Conservation (phyloP, 2,888 invertebrate species). For the Drosophila prolongata region DNA sequence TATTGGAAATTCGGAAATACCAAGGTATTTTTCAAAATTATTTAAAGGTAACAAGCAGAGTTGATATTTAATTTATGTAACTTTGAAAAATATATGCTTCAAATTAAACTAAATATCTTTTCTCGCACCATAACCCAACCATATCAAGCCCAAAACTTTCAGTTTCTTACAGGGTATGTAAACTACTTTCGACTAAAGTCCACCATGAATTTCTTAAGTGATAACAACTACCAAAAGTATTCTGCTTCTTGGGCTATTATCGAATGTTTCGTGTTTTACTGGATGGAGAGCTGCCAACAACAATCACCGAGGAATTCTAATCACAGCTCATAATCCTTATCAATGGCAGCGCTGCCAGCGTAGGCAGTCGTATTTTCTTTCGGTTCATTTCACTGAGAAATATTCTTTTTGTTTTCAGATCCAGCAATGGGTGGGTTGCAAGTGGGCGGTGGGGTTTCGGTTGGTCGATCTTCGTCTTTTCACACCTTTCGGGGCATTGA, state of each 20-base stretch:
- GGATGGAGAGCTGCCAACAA: slow-evolving; percentile 4
- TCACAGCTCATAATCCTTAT: slow-evolving; percentile 45
- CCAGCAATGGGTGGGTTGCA: background rate
- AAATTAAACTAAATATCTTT: no score
- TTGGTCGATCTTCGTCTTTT: slow-evolving; percentile 22
- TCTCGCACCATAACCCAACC: no score
- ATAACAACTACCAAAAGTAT: slow-evolving; percentile 60
- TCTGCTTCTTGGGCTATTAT: slow-evolving; percentile 29
- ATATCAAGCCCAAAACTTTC: background rate
- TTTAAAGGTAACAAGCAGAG: no score
- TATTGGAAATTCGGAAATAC: no score
- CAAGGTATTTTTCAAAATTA: no score
- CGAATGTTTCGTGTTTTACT: slow-evolving; percentile 44
- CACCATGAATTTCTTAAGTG: slow-evolving; percentile 58
- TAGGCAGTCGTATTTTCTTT: slow-evolving; percentile 1
- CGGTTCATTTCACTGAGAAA: slow-evolving; percentile 7
- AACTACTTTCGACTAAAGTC: slow-evolving; percentile 59
- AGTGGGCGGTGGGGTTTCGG: slow-evolving; percentile 1
- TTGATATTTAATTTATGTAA: no score
- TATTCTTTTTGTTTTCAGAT: background rate
- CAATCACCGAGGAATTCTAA: slow-evolving; percentile 23
- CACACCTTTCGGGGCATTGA: slow-evolving; percentile 41
- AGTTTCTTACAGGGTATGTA: slow-evolving; percentile 15
- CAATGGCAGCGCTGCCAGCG: slow-evolving; percentile 18
- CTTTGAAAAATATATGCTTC: no score